Evolutionary conservation across 1,140 invertebrate species (phyloP).

Genomic region (Chymomyza costata): DNA sequence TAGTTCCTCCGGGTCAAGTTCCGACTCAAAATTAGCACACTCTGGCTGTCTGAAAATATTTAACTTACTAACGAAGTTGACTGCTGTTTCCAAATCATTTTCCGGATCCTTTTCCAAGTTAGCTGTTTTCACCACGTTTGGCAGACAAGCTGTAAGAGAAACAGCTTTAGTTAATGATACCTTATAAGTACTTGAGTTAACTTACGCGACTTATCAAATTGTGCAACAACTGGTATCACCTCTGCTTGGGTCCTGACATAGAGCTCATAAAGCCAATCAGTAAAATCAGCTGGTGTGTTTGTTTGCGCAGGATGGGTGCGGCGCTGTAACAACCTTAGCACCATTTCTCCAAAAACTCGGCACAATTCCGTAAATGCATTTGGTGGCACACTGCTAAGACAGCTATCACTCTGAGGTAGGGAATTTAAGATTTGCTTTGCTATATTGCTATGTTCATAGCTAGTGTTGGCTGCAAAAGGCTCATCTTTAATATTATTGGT

Average conservation of each 20-base stretch:
- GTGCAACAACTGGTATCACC: no score
- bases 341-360: slow-evolving; percentile 66
- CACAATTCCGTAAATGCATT: slow-evolving; percentile 60
- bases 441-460: slow-evolving; percentile 18
- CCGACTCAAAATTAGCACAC: slow-evolving; percentile 50
- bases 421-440: slow-evolving; percentile 38
- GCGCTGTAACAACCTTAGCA: slow-evolving; percentile 45
- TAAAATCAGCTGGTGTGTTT: slow-evolving; percentile 44
- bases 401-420: slow-evolving; percentile 44
- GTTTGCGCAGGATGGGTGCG: slow-evolving; percentile 15
- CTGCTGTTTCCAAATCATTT: slow-evolving; percentile 42
- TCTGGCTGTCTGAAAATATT: slow-evolving; percentile 33
- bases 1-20: slow-evolving; percentile 42
- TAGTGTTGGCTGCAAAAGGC: background rate
- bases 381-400: slow-evolving; percentile 34
- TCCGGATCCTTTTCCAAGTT: no score
- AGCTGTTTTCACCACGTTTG: no score
- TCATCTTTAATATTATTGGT: slow-evolving; percentile 46
- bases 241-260: slow-evolving; percentile 32
- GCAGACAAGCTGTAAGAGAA: no score
- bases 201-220: no score
- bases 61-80: slow-evolving; percentile 47
- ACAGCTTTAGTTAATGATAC: no score
- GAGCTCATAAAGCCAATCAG: slow-evolving; percentile 35
- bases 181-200: no score